Evolutionary conservation across 2,797 vertebrate species (phyloP).

Genomic region (Pelochelys cantorii): DNA sequence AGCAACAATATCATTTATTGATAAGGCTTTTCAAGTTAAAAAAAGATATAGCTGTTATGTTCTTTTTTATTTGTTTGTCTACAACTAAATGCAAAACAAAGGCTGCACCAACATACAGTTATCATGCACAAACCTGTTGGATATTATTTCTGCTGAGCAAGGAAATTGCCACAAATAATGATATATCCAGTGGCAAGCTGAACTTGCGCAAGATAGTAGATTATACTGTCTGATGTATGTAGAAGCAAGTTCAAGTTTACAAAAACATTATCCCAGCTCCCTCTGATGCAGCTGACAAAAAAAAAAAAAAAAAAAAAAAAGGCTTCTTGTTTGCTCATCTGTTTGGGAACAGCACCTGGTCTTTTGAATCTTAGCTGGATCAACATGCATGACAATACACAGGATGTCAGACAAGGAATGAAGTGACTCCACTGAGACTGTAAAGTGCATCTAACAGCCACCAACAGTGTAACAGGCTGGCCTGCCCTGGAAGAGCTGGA

Average conservation of each 20-base stretch:
- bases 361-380: not conserved
- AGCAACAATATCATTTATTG: conserved; percentile 78
- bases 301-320: not conserved
- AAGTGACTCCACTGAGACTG: not conserved
- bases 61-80: conserved; percentile 65
- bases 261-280: not conserved
- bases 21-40: conserved; percentile 57
- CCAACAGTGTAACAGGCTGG: not conserved
- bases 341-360: not conserved
- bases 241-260: not conserved
- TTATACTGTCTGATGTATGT: not conserved
- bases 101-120: not conserved
- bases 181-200: not conserved
- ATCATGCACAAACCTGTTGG: not conserved
- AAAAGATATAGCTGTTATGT: conserved; percentile 41
- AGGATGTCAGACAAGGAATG: not conserved
- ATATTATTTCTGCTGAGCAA: conserved; percentile 4
- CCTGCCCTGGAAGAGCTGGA: not conserved
- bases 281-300: not conserved
- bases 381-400: not conserved
- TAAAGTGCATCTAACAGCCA: not conserved
- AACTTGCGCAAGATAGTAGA: not conserved
- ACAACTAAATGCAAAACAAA: conserved; percentile 45
- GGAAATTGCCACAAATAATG: not conserved
- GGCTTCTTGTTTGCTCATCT: not conserved